Percentiles rank a stretch among this genome's conserved stretches.
Evolutionary conservation across 2,113 vertebrate species (phyloP).

Genomic region (Percopsis transmontana): DNA sequence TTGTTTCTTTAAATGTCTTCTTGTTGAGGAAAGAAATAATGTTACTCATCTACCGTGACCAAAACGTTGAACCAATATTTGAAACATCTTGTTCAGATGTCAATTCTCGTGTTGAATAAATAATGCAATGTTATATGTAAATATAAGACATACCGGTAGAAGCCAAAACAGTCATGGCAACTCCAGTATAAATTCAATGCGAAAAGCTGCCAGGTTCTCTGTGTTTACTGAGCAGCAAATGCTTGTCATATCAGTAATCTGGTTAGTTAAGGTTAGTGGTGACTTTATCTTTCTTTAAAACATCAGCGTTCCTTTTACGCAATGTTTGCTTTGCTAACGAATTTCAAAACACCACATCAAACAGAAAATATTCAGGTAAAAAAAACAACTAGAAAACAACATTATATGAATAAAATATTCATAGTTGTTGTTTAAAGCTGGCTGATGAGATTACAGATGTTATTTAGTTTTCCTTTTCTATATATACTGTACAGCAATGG

Average conservation of each 20-base stretch:
- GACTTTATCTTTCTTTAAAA: slow-evolving; percentile 1
- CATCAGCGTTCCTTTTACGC: too few species aligned
- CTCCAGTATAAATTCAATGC: slow-evolving; percentile 27
- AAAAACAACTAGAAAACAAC: slow-evolving; percentile 20
- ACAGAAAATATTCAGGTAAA: slow-evolving; percentile 9
- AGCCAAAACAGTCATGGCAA: slow-evolving; percentile 4
- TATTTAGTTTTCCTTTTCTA: neutral
- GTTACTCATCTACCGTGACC: too few species aligned
- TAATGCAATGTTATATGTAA: too few species aligned
- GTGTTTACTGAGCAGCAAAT: slow-evolving; percentile 7
- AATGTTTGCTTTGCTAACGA: too few species aligned
- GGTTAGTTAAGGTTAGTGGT: neutral
- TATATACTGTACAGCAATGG: slow-evolving; percentile 5
- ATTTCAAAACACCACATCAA: neutral
- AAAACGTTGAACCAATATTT: too few species aligned
- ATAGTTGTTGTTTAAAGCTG: neutral
- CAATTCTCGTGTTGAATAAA: too few species aligned
- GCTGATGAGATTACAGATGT: neutral
- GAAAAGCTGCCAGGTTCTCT: neutral
- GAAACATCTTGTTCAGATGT: too few species aligned
- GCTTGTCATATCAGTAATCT: slow-evolving; percentile 1
- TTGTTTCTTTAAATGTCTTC: too few species aligned
- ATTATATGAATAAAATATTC: slow-evolving; percentile 10
- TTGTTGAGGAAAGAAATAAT: too few species aligned
- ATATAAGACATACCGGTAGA: neutral